Base-by-base conservation (phyloP, 35 echinoderm and acorn worm genomes). In the Acanthaster planci region DNA sequence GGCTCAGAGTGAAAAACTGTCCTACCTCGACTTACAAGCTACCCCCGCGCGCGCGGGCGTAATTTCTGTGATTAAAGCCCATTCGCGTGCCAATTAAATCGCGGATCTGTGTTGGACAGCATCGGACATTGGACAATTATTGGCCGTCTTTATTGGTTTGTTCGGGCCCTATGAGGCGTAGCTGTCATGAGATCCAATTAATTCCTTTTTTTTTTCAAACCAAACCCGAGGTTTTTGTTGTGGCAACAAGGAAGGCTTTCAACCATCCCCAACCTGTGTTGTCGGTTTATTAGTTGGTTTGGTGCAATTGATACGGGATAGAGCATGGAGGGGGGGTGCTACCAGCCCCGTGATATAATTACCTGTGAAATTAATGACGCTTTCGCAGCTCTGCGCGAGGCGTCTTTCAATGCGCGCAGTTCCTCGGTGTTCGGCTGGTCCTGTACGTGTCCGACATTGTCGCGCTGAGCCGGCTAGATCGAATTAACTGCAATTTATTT, bases 401-500 rank as follows among this genome's bases (percentile, higher is more conserved):
- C 42, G 42, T 47, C 42, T 6, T 47, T 47, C 42, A 47, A 47
- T 47, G 42, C 42, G 12, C 42, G 42, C 42, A 47, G 42, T 12
- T 47, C 12, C 4, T 72, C 56, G 30, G 23, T 72, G 64, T 72
- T 72, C 64, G 23, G 34, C 64, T 10, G 23, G 64, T 26, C 14
- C 26, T 26, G 30, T n/a, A 36, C 64, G 34, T 72, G 34, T 9
- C 64, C 64, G 22, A 72, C 23, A 72, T 72, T 29, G 64, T 29
- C 64, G 64, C 64, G 64, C 26, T 72, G 23, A 19, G 30, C 23
- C 30, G 64, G 26, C 0, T 34, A 72, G 64, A 72, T 72, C 64
- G 64, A 72, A 72, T 72, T 72, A 72, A 31, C 64, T 72, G 64
- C 30, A 72, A 72, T 72, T 72, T 72, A 72, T 72, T 72, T 72